Base-by-base conservation (phyloP, 1,140 invertebrate genomes). In the Brachystomella parvula region DNA sequence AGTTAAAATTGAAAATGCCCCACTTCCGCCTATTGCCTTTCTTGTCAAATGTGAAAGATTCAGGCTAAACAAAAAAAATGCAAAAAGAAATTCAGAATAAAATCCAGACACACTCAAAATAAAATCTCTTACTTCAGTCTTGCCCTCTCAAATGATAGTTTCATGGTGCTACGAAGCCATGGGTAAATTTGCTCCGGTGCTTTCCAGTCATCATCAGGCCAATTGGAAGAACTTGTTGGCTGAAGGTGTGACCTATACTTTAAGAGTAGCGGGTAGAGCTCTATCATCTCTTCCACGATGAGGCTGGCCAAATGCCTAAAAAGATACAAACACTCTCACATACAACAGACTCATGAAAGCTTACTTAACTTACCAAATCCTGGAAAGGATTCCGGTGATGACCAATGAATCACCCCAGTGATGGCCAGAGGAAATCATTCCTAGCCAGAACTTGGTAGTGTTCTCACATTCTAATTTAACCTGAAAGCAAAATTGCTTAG, bases 321-420 rank as follows among this genome's bases (percentile, higher is more conserved):
- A 12, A 29, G 21, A 28, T 29, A 26, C 6, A 59, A 59, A 6
- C 12, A 29, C 24, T 32, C 12, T 31, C 26, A 15, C 30, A 59
- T 3, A 30, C 30, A 3, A 59, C 30, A 59, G 24, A 6, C 30
- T 30, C 3, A 17, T 15, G 3, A 15, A 31, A 32, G 3, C 24
- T 59, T 3, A 59, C 24, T 59, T 3, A 59, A 21, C 30, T 60
- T 61, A 62, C 70, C 70, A 71, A 21, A 71, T 60, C 47, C 70
- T 65, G 1, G 70, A 47, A 30, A 71, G 44, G 26, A 68, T 64
- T 9, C 63, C 58, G 24, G 59, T 61, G 3, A 68, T 56, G n/a
- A 71, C 58, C n/a, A 71, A 47, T 3, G 70, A 71, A 53, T 71
- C 70, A 31, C 70, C 64, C 70, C 70, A 71, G 64, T 71, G 70